Conservation (phyloP, 1,140 invertebrate species). For the Prorops nasuta region DNA sequence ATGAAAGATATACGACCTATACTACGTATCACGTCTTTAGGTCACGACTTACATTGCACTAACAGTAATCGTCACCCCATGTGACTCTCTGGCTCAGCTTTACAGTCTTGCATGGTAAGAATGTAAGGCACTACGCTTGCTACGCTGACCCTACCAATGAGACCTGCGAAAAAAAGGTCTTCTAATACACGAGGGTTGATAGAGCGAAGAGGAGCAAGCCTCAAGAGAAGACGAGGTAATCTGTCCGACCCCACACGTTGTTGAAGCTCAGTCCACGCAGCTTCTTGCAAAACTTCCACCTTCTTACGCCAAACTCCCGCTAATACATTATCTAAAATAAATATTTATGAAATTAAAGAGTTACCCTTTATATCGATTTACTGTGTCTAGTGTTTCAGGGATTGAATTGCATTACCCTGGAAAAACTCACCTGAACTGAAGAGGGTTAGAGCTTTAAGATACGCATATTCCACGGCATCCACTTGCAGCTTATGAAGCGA, state of each 20-base stretch:
- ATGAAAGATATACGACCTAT: constrained; percentile 21
- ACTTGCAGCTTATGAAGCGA: constrained; percentile 74
- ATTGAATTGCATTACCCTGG: background rate
- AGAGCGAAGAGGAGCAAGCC: constrained; percentile 74
- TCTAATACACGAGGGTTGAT: constrained; percentile 80
- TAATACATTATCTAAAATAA: constrained; percentile 46
- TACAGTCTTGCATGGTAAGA: constrained; percentile 69
- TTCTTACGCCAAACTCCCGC: constrained; percentile 51
- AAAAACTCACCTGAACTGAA: constrained; percentile 69
- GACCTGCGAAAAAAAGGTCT: constrained; percentile 89
- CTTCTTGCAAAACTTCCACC: constrained; percentile 72
- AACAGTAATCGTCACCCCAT: constrained; percentile 45
- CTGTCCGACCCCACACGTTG: constrained; percentile 62
- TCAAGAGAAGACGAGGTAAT: constrained; percentile 69
- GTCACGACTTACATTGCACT: constrained; percentile 33
- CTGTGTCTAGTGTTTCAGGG: background rate
- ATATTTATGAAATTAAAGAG: constrained; percentile 2
- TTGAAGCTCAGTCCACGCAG: constrained; percentile 70
- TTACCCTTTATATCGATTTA: no score
- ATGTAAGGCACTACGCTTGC: constrained; percentile 91
- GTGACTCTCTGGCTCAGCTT: constrained; percentile 50
- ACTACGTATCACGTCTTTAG: constrained; percentile 15
- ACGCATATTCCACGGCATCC: constrained; percentile 83
- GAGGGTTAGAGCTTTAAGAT: constrained; percentile 83
- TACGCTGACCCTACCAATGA: constrained; percentile 90